phyloP scores from a whole-genome alignment of 2,797 vertebrate species.

The Morus bassanus region DNA sequence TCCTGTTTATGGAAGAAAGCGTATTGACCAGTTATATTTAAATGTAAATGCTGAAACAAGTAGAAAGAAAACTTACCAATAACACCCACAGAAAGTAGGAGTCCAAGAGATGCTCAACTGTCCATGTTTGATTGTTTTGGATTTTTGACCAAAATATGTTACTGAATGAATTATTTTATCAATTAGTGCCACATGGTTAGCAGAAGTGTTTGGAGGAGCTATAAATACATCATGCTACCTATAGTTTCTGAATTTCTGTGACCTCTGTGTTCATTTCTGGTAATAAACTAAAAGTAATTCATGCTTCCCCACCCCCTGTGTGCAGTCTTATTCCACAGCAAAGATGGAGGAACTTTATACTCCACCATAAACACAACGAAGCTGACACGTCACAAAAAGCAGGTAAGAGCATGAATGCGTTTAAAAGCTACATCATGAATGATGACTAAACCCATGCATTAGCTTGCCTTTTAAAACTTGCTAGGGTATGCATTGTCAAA shows the following conservation, averaged over 20 bases:
- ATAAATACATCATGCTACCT: background rate
- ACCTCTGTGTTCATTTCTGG: background rate
- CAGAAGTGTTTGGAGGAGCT: background rate
- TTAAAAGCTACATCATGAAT: background rate
- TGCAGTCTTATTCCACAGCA: background rate
- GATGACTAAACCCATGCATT: background rate
- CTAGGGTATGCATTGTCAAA: background rate
- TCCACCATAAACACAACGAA: background rate
- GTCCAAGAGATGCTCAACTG: background rate
- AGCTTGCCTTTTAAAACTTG: background rate
- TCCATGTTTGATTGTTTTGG: background rate
- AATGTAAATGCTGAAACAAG: background rate
- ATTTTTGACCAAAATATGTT: background rate
- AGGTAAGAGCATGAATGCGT: background rate
- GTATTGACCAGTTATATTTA: background rate
- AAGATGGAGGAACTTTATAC: too few relatives aligned
- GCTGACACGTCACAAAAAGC: background rate
- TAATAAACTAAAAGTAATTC: background rate
- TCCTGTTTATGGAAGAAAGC: background rate
- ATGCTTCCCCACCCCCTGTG: background rate
- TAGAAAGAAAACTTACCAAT: background rate
- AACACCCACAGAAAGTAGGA: background rate
- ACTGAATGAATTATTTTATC: background rate
- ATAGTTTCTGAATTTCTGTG: background rate
- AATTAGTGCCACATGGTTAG: background rate